Evolutionary conservation across 2,797 vertebrate genomes (phyloP), one percentile per base, ranked within the genome.

Genomic region (Mycteria americana): DNA sequence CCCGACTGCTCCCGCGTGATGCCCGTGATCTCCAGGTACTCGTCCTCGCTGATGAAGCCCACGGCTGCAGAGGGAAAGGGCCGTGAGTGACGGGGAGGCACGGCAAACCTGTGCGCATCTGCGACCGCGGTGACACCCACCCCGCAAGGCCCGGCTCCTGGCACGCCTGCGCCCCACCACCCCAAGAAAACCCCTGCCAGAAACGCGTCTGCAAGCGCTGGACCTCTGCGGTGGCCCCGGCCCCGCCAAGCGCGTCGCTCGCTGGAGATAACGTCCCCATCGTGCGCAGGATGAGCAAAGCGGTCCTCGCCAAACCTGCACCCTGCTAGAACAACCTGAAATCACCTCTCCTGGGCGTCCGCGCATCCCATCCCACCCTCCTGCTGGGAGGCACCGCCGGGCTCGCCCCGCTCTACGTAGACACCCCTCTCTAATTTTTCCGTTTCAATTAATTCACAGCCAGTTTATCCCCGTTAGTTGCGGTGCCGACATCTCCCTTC

Each of bases 1-100:
- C 99, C 99, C 0, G 99, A 99, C 97, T 99, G 99, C 96, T 99
- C 99, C 97, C 99, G 99, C 7, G 99, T 99, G 97, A 99, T 98
- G 56, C 98, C 98, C 21, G 98, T 98, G 97, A 99, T 99, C 96
- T 99, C 99, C 98, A 99, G 97, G 89, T 99, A 99, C 88, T 99
- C 99, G 0, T 99, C 99, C 91, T 99, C 99, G 0, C 98, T 99
- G 96, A 99, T 97, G 96, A 99, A 99, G 96, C 98, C 98, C 80
- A 98, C 98, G 1, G 98, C 99, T 99, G 97, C 9, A 79, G 24
- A 93, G 41, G 62, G 64, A 93, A n/a, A n/a, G 21, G 15, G 23
- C 2, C 0, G 3, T 63, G 72, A 89, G 88, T 0, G 14, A 50
- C 0, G 17, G 27, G 27, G 30, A 67, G 31, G 30, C 5, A 14